phyloP scores from a whole-genome alignment of 1,140 invertebrate species.

The Paralvinella palmiformis region DNA sequence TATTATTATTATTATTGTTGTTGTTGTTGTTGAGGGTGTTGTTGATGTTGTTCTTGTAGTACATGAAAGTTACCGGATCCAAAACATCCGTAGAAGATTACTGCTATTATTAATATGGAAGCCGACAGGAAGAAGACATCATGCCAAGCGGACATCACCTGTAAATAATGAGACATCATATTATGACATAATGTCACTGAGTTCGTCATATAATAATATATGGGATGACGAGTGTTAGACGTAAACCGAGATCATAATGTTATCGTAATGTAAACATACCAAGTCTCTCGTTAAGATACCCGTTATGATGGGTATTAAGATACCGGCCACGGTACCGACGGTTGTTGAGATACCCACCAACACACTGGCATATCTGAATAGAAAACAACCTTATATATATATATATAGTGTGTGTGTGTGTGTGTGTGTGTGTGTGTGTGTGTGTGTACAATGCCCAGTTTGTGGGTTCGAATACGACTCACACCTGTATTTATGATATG shows the following conservation, averaged over 20 bases:
- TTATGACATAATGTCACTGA: background rate
- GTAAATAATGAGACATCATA: background rate
- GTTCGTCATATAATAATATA: background rate
- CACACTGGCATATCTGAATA: constrained; percentile 34
- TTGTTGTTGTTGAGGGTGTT: too few species aligned
- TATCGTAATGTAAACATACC: constrained; percentile 15
- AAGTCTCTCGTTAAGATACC: constrained; percentile 31
- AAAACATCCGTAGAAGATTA: constrained; percentile 29
- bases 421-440: too few species aligned
- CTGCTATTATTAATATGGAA: constrained; percentile 24
- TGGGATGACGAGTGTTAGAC: background rate
- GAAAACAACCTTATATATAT: too few species aligned
- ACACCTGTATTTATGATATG: too few species aligned
- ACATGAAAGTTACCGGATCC: constrained; percentile 39
- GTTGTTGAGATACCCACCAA: constrained; percentile 33
- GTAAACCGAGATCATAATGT: background rate
- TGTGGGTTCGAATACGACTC: too few species aligned
- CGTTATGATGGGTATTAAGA: constrained; percentile 31
- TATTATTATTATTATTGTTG: too few species aligned
- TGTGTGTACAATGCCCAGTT: too few species aligned
- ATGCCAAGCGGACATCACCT: constrained; percentile 31
- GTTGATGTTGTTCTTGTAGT: too few species aligned
- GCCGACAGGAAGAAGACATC: constrained; percentile 31
- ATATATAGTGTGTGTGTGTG: too few species aligned
- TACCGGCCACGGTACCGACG: constrained; percentile 30